Percentiles rank a stretch among this genome's conserved stretches.
Evolutionary conservation across 2,797 vertebrate genomes (phyloP).

Genomic region (Thamnophis elegans): DNA sequence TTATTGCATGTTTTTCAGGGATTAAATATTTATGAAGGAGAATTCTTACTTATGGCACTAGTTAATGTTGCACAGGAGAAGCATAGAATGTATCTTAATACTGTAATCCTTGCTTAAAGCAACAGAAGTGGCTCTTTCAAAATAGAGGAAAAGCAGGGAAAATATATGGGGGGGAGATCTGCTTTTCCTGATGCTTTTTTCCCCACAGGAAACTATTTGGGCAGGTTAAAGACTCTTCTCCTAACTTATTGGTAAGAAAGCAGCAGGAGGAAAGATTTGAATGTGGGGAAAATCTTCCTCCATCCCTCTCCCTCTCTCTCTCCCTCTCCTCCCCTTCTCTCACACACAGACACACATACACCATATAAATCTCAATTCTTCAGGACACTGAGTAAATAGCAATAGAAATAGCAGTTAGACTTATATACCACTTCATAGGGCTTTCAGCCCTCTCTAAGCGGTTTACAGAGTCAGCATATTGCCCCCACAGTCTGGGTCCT

Average conservation of each 20-base stretch:
- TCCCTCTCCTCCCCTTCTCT: no score
- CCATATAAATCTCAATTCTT: background rate
- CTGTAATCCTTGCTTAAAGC: background rate
- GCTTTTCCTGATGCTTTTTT: background rate
- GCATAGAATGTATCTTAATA: background rate
- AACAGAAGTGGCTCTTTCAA: background rate
- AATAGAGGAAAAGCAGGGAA: background rate
- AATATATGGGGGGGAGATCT: no score
- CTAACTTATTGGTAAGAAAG: background rate
- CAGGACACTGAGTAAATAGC: background rate
- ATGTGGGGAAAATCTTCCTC: background rate
- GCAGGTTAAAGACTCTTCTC: background rate
- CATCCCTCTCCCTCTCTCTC: background rate
- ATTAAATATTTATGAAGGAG: constrained; percentile 8
- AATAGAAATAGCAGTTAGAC: no score
- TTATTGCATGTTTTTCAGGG: constrained; percentile 21
- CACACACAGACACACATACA: no score
- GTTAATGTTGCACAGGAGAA: background rate
- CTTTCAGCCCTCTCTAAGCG: no score
- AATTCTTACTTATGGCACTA: background rate
- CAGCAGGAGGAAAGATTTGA: background rate
- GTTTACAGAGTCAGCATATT: no score
- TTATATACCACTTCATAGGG: no score
- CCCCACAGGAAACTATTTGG: background rate
- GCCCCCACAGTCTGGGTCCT: no score